These are phyloP conservation scores for Erpornis zantholeuca DNA, from an alignment of 2,113 vertebrate genomes.

Conservation along the genomic window DNA sequence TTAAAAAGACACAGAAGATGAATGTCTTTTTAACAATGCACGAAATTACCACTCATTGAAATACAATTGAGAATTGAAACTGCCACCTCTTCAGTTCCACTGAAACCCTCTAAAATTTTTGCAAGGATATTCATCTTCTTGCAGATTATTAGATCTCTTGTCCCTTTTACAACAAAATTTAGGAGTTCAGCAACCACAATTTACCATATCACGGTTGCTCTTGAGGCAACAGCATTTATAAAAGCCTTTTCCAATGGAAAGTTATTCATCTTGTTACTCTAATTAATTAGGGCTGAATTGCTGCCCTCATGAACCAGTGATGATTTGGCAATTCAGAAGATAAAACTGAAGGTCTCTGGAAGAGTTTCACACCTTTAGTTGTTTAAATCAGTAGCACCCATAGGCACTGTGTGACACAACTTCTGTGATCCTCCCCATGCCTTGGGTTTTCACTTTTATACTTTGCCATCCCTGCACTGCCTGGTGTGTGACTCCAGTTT, in stretches of 20 bases:
- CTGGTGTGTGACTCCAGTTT: too few relatives aligned
- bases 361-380: neutral
- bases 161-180: neutral
- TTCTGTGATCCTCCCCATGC: neutral
- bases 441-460: too few relatives aligned
- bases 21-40: neutral
- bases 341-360: neutral
- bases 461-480: too few relatives aligned
- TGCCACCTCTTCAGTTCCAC: neutral
- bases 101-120: neutral
- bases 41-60: neutral
- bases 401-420: too few relatives aligned
- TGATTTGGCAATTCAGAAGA: neutral
- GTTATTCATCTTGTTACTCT: neutral
- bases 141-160: neutral
- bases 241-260: neutral
- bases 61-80: neutral
- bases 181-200: neutral
- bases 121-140: neutral
- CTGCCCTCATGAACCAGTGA: neutral
- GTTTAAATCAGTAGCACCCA: neutral
- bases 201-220: neutral
- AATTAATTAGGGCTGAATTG: neutral
- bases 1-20: neutral
- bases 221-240: neutral